Evolutionary conservation across 2,797 vertebrate genomes (phyloP).

Genomic region (Bradypodion ventrale): DNA sequence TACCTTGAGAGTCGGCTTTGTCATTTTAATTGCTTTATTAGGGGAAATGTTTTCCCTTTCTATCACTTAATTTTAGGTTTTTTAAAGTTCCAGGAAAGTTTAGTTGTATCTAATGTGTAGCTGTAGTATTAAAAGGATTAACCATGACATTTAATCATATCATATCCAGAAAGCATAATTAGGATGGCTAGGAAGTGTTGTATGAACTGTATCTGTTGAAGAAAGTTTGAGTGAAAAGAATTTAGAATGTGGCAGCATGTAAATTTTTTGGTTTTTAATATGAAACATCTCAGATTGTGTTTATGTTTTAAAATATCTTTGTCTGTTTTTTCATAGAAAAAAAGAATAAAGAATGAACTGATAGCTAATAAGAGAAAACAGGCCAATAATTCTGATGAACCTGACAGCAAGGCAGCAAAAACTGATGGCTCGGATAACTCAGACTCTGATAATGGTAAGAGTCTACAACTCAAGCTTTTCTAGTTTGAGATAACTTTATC

Average conservation of each 20-base stretch:
- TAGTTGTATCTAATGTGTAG: rapidly evolving
- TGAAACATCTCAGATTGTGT: rapidly evolving
- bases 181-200: rapidly evolving
- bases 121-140: rapidly evolving
- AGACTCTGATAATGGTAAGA: constrained; percentile 75
- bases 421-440: constrained; percentile 78
- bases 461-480: background rate
- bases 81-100: background rate
- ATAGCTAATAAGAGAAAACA: constrained; percentile 84
- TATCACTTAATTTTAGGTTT: background rate
- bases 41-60: rapidly evolving
- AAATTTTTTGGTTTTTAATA: background rate
- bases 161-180: background rate
- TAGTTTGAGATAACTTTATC: background rate
- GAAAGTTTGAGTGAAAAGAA: background rate
- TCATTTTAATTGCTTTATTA: background rate
- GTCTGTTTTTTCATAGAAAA: constrained; percentile 64
- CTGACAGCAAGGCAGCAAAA: constrained; percentile 85
- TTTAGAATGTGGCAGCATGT: background rate
- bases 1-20: background rate
- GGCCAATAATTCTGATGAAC: constrained; percentile 78
- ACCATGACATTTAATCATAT: background rate
- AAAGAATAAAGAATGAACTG: constrained; percentile 78
- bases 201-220: background rate
- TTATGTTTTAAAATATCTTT: background rate